phyloP scores from a whole-genome alignment of 2,113 vertebrate genomes.

The Sula dactylatra region DNA sequence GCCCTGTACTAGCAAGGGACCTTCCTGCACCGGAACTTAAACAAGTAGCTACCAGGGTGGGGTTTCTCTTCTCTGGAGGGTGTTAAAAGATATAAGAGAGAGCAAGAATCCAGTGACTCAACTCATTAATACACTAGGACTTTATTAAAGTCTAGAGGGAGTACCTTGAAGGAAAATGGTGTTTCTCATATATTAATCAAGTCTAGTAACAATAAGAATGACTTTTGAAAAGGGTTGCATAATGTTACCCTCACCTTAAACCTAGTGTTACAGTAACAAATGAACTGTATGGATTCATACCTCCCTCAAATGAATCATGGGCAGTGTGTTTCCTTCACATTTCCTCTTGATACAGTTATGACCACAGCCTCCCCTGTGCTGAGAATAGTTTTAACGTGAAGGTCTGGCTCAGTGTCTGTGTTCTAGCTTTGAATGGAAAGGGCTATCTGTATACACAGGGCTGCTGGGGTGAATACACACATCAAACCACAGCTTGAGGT shows the following conservation, averaged over 20 bases:
- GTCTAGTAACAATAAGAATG: not conserved
- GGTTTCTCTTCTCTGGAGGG: not conserved
- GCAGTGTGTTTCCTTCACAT: not conserved
- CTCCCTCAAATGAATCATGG: not conserved
- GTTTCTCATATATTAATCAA: not conserved
- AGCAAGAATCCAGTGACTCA: not conserved
- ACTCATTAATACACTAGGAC: not conserved
- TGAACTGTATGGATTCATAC: fast-evolving
- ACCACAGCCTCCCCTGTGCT: not conserved
- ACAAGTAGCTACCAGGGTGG: fast-evolving
- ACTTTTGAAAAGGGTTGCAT: not conserved
- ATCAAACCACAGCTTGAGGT: not conserved
- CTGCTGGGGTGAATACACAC: not conserved
- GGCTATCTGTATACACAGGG: too few relatives aligned
- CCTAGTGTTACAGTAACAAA: not conserved
- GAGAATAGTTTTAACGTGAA: fast-evolving
- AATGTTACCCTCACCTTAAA: not conserved
- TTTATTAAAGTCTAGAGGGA: not conserved
- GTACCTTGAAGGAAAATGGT: not conserved
- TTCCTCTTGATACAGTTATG: not conserved
- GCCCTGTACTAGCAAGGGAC: not conserved
- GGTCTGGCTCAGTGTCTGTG: not conserved
- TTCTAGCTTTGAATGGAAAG: not conserved
- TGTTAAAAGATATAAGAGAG: not conserved
- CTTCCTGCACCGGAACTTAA: not conserved